Base-by-base conservation (phyloP, 2,797 vertebrate species). In the Selene dorsalis region DNA sequence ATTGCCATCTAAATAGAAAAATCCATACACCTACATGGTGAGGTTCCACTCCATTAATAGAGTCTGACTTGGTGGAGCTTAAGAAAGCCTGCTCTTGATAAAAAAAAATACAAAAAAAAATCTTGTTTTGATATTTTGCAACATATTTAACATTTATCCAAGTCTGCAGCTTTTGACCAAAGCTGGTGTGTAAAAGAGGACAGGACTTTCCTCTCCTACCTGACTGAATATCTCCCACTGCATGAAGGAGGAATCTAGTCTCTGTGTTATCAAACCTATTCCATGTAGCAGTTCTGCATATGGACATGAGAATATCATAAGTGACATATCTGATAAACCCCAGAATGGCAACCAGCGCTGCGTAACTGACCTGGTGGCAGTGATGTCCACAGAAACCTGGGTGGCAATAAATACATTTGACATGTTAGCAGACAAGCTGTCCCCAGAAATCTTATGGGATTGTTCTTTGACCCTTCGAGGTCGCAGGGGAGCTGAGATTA, bases 401-500 rank as follows among this genome's bases (percentile, higher is more conserved):
- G 69, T 55, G 14, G 2, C 22, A 22, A 43, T 39, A 43, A 66
- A 68, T 59, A 28, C 6, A 11, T 39, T 3, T 69, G 52, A 48
- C 45, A 67, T 57, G 13, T 63, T 64, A 60, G 56, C 18, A 58
- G 66, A 71, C 69, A 73, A 60, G 26, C 57, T 4, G 18, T 75
- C 35, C 7, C 39, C 64, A 73, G 73, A 77, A 77, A 72, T 75
- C 57, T 63, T 4, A 2, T 5, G 69, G 38, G 73, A 79, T 71
- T 67, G 76, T 82, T 75, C 59, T 84, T 84, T 89, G 84, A 89
- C 85, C 83, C 85, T 66, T 62, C 10, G 41, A 86, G 77, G 82
- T 88, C 82, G 67, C 43, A 47, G 39, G 64, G 55, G 43, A 84
- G 75, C 73, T 66, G 67, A 75, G 75, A 81, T 84, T 76, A 79